phyloP scores from a whole-genome alignment of 2,888 invertebrate species.

The Slavum lentiscoides region DNA sequence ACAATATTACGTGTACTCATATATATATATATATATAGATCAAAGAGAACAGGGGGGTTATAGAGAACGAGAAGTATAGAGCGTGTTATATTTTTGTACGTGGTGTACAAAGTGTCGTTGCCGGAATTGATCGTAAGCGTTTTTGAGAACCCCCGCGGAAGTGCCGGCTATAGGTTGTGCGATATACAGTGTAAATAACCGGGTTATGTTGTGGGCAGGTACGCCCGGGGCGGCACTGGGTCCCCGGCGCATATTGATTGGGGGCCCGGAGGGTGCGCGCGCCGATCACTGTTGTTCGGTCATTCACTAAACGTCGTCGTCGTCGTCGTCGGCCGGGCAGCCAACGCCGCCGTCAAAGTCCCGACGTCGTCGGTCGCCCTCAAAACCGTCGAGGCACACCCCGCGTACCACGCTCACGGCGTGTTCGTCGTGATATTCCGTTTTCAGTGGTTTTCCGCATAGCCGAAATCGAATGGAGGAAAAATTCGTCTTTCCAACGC shows the following conservation, averaged over 20 bases:
- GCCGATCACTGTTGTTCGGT: slow-evolving; percentile 59
- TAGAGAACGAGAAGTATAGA: not conserved
- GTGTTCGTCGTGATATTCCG: too few species aligned
- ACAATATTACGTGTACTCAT: too few species aligned
- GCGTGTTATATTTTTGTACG: not conserved
- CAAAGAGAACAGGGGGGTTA: not conserved
- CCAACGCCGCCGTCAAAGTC: slow-evolving; percentile 58
- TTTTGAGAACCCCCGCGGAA: slow-evolving; percentile 36
- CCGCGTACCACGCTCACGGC: not conserved
- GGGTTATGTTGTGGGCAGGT: slow-evolving; percentile 50
- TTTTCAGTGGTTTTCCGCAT: not conserved
- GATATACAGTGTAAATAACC: slow-evolving; percentile 41
- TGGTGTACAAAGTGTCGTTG: not conserved
- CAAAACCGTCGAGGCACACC: slow-evolving; percentile 5
- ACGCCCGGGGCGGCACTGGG: slow-evolving; percentile 48
- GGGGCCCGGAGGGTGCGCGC: slow-evolving; percentile 55
- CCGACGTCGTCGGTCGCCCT: slow-evolving; percentile 55
- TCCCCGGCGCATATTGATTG: slow-evolving; percentile 53
- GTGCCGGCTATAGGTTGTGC: slow-evolving; percentile 22
- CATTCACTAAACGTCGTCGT: slow-evolving; percentile 61
- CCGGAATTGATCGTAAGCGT: slow-evolving; percentile 34
- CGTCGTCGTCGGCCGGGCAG: slow-evolving; percentile 59
- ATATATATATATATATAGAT: too few species aligned
- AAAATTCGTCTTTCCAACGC: not conserved
- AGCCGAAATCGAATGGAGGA: not conserved